Percentiles rank a stretch among this genome's conserved stretches.
phyloP scores from a whole-genome alignment of 2,113 vertebrate genomes.

The Aldabrachelys gigantea region DNA sequence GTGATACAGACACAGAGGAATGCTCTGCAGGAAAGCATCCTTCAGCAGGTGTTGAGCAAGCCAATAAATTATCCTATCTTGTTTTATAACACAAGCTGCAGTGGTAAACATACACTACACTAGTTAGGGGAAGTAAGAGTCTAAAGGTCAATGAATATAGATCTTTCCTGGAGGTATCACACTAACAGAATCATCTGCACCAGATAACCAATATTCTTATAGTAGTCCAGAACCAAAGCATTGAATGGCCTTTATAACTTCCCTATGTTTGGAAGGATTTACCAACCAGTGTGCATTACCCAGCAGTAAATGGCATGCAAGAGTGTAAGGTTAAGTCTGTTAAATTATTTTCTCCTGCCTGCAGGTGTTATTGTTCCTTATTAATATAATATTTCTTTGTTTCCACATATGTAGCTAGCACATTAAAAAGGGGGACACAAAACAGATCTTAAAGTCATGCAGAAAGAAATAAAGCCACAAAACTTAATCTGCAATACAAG shows the following conservation, averaged over 20 bases:
- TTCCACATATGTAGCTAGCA: background rate
- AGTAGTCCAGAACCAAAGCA: background rate
- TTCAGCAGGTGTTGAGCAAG: conserved; percentile 62
- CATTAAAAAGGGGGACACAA: background rate
- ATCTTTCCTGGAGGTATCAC: conserved; percentile 51
- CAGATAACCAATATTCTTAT: background rate
- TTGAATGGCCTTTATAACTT: background rate
- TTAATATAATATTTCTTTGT: background rate
- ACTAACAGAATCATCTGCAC: conserved; percentile 17
- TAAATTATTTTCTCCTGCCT: background rate
- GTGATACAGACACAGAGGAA: conserved; percentile 8
- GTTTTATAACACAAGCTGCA: conserved; percentile 34
- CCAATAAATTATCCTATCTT: conserved; percentile 66
- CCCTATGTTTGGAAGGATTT: background rate
- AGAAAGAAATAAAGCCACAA: background rate
- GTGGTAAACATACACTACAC: conserved; percentile 60
- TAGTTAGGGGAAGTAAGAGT: conserved; percentile 55
- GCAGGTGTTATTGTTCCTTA: background rate
- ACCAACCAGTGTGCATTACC: background rate
- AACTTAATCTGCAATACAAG: background rate
- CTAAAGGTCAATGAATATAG: conserved; percentile 62
- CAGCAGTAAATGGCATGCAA: background rate
- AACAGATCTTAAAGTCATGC: background rate
- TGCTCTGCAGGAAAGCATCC: conserved; percentile 37
- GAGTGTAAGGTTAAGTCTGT: background rate